Conservation (phyloP, 2,888 invertebrate genomes). For the Eurytoma adleriae region DNA sequence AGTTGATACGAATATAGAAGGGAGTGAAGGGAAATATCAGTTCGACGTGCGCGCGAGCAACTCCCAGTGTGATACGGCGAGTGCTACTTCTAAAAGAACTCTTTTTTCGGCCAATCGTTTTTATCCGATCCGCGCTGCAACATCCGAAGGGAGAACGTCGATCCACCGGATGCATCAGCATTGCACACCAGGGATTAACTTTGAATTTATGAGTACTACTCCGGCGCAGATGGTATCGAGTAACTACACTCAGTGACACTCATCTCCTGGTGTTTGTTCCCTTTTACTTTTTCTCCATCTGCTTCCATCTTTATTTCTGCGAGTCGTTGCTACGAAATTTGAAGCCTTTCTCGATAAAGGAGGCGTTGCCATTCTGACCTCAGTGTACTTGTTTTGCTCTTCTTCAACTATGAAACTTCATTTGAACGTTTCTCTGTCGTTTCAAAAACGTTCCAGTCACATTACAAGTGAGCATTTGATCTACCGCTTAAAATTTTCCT, state of each 20-base stretch:
- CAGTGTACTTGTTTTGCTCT: background rate
- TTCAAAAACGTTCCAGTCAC: background rate
- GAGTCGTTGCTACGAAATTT: background rate
- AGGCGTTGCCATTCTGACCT: background rate
- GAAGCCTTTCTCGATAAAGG: background rate
- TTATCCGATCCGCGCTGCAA: too few relatives aligned
- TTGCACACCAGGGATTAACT: slow-evolving; percentile 63
- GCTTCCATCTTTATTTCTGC: background rate
- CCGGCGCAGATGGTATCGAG: slow-evolving; percentile 61
- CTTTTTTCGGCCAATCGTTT: too few relatives aligned
- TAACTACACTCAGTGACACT: slow-evolving; percentile 46
- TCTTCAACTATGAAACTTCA: background rate
- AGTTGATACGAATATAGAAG: too few relatives aligned
- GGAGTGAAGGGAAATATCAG: too few relatives aligned
- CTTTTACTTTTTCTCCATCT: background rate
- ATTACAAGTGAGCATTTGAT: background rate
- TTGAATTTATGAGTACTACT: slow-evolving; percentile 64
- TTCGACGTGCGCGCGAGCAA: background rate
- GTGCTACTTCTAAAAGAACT: too few relatives aligned
- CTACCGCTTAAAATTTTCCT: background rate
- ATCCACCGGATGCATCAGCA: slow-evolving; percentile 63
- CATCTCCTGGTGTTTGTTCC: slow-evolving; percentile 36
- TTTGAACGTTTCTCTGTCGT: background rate
- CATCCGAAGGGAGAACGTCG: slow-evolving; percentile 24
- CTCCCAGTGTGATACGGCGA: too few relatives aligned